A percentile compares a stretch with the other conserved stretches of the same genome.
Evolutionary conservation across 1,140 invertebrate genomes (phyloP).

Genomic region (Zaprionus tsacasi): DNA sequence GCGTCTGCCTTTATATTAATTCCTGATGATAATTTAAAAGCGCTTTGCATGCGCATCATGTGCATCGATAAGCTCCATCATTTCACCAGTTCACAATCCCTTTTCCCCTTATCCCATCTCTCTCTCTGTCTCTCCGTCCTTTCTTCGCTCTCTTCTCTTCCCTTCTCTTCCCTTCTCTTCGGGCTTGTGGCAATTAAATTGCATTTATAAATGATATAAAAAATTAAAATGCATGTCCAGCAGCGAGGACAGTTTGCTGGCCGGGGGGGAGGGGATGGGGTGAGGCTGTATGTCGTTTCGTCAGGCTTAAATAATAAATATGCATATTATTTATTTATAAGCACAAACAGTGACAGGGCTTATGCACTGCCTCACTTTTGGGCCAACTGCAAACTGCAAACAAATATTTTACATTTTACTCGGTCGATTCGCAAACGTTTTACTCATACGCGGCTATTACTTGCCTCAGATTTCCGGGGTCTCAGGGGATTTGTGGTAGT

Average conservation of each 20-base stretch:
- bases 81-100: constrained; percentile 30
- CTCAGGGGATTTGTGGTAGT: neutral
- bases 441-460: neutral
- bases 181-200: constrained; percentile 64
- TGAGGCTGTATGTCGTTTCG: constrained; percentile 1
- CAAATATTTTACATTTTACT: constrained; percentile 9
- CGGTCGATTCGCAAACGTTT: neutral
- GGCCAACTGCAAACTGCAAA: neutral
- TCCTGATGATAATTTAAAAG: constrained; percentile 78
- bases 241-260: constrained; percentile 25
- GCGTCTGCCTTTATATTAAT: constrained; percentile 58
- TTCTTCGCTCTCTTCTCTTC: neutral
- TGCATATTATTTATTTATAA: constrained; percentile 17
- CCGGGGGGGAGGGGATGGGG: neutral
- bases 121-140: neutral
- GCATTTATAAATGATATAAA: constrained; percentile 70
- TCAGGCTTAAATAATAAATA: constrained; percentile 19
- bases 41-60: constrained; percentile 76
- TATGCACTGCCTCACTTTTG: neutral
- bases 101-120: neutral
- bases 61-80: constrained; percentile 72
- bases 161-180: too few species aligned
- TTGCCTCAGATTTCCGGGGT: constrained; percentile 15
- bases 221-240: constrained; percentile 57
- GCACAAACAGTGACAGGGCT: constrained; percentile 1